Conservation (phyloP, 2,113 vertebrate genomes). For the Phaetusa simplex region DNA sequence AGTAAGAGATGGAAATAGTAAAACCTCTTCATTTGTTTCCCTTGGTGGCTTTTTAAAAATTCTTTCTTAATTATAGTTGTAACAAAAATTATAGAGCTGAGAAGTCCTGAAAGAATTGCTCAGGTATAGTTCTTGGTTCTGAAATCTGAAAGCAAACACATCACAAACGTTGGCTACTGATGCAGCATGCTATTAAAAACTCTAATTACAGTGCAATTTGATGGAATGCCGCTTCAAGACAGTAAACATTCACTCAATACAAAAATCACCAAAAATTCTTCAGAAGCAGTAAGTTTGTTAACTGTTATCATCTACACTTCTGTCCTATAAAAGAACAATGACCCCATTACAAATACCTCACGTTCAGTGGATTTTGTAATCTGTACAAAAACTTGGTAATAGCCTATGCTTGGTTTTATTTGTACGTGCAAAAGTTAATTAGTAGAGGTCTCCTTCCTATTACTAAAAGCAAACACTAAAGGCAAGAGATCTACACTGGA, state of each 20-base stretch:
- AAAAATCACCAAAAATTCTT: neutral
- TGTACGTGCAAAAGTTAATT: neutral
- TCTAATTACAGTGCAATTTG: neutral
- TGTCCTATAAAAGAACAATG: neutral
- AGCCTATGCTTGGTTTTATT: neutral
- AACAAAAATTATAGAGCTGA: neutral
- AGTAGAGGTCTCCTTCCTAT: neutral
- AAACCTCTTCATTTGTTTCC: neutral
- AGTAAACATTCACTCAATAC: neutral
- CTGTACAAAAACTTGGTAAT: neutral
- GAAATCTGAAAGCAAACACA: neutral
- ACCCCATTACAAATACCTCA: neutral
- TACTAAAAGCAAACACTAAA: neutral
- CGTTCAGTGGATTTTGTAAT: neutral
- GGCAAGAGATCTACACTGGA: neutral
- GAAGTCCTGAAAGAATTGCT: neutral
- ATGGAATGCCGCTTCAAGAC: neutral
- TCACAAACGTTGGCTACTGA: neutral
- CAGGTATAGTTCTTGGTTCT: neutral
- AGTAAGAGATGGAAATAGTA: neutral
- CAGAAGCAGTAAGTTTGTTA: neutral
- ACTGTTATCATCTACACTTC: neutral
- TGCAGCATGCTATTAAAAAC: neutral
- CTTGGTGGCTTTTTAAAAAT: neutral
- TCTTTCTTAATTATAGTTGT: neutral